These are phyloP conservation scores for Callitettix versicolor DNA, from an alignment of 1,140 invertebrate genomes.

Conservation along the genomic window DNA sequence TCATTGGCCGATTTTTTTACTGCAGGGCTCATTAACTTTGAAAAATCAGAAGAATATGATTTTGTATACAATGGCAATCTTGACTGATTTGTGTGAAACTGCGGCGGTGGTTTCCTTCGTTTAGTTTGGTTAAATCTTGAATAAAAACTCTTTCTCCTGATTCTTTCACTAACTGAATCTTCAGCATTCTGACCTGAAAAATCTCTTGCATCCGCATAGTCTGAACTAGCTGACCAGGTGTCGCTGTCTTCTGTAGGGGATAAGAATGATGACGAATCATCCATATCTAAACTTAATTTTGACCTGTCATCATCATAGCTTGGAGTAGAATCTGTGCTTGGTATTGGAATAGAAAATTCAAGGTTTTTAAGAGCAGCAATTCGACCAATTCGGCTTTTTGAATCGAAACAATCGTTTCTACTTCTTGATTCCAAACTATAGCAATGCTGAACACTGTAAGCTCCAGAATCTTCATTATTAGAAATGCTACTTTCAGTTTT, in stretches of 20 bases:
- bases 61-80: slow-evolving; percentile 12
- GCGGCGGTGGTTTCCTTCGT: not conserved
- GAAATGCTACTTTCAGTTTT: not conserved
- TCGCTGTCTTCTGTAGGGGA: slow-evolving; percentile 50
- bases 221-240: slow-evolving; percentile 57
- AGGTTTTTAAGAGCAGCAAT: slow-evolving; percentile 17
- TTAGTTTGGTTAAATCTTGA: slow-evolving; percentile 74
- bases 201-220: slow-evolving; percentile 34
- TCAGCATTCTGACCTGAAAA: slow-evolving; percentile 38
- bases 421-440: slow-evolving; percentile 1
- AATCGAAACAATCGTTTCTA: not conserved
- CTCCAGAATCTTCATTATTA: not conserved
- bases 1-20: too few relatives aligned
- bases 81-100: not conserved
- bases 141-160: slow-evolving; percentile 79
- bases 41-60: slow-evolving; percentile 6
- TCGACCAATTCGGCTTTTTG: slow-evolving; percentile 6
- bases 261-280: slow-evolving; percentile 29
- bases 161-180: slow-evolving; percentile 74
- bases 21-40: not conserved
- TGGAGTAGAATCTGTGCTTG: slow-evolving; percentile 11
- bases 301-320: slow-evolving; percentile 9
- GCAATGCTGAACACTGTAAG: slow-evolving; percentile 1
- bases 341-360: slow-evolving; percentile 9
- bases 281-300: slow-evolving; percentile 8